Conservation (phyloP, 2,113 vertebrate species). For the Serilophus lunatus region DNA sequence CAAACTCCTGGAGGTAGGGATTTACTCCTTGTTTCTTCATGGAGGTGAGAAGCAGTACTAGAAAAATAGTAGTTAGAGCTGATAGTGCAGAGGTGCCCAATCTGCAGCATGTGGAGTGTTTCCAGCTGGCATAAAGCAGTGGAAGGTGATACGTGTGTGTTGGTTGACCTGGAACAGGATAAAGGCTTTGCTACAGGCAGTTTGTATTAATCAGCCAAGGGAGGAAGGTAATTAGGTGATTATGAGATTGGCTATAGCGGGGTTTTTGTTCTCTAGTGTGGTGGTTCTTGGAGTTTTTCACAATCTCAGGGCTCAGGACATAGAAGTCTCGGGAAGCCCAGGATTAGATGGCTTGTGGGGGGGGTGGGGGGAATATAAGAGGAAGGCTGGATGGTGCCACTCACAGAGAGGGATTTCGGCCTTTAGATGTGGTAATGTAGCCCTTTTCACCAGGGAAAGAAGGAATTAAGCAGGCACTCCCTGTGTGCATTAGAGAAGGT, state of each 20-base stretch:
- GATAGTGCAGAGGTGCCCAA: neutral
- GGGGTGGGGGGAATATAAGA: neutral
- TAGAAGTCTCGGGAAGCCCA: neutral
- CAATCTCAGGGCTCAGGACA: neutral
- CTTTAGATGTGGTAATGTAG: neutral
- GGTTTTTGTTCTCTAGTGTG: neutral
- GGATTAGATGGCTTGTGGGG: neutral
- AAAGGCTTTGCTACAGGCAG: neutral
- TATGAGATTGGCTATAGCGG: neutral
- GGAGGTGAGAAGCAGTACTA: neutral
- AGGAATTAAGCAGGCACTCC: neutral
- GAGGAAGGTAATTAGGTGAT: neutral
- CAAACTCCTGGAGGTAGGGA: conserved; percentile 67
- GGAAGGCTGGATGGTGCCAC: neutral
- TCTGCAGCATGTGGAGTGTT: neutral
- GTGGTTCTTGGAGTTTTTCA: neutral
- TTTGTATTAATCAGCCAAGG: neutral
- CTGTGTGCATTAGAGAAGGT: neutral
- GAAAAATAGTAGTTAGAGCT: neutral
- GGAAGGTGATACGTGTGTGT: fast-evolving
- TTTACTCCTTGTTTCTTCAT: neutral
- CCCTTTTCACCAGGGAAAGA: neutral
- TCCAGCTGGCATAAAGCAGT: fast-evolving
- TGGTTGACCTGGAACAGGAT: neutral
- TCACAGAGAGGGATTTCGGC: neutral